Evolutionary conservation across 2,888 invertebrate genomes (phyloP).

Genomic region (Megamerina dolium): DNA sequence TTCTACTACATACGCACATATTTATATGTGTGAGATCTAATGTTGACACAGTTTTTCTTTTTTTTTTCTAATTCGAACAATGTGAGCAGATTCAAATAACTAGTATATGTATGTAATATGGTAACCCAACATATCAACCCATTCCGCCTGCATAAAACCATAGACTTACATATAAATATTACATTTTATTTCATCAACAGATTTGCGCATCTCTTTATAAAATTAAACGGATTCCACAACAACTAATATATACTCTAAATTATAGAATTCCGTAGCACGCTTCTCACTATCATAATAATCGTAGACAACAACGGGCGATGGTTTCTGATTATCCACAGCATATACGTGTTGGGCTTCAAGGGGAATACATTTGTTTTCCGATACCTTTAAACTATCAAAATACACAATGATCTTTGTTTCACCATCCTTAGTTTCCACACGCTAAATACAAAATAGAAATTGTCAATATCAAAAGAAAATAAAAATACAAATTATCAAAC

Average conservation of each 20-base stretch:
- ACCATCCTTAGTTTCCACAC: slow-evolving; percentile 60
- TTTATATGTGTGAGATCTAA: too few relatives aligned
- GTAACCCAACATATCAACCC: too few relatives aligned
- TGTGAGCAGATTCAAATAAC: too few relatives aligned
- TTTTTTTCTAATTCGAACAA: too few relatives aligned
- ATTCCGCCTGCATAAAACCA: too few relatives aligned
- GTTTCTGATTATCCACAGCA: slow-evolving; percentile 75
- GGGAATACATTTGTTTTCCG: background rate
- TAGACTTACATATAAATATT: too few relatives aligned
- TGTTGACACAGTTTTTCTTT: too few relatives aligned
- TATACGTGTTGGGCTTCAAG: slow-evolving; percentile 65
- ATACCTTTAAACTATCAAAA: slow-evolving; percentile 57
- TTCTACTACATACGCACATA: too few relatives aligned
- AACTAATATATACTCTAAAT: slow-evolving; percentile 60
- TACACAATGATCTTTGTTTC: slow-evolving; percentile 59
- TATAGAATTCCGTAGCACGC: slow-evolving; percentile 20
- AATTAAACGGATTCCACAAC: too few relatives aligned
- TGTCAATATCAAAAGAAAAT: background rate
- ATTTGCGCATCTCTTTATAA: too few relatives aligned
- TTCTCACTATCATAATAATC: slow-evolving; percentile 78
- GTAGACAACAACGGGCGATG: slow-evolving; percentile 72
- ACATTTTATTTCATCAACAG: too few relatives aligned
- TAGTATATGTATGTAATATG: too few relatives aligned
- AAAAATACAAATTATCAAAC: background rate
- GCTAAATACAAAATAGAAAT: slow-evolving; percentile 50